Evolutionary conservation across 2,113 vertebrate genomes (phyloP).

Genomic region (Amia ocellicauda): DNA sequence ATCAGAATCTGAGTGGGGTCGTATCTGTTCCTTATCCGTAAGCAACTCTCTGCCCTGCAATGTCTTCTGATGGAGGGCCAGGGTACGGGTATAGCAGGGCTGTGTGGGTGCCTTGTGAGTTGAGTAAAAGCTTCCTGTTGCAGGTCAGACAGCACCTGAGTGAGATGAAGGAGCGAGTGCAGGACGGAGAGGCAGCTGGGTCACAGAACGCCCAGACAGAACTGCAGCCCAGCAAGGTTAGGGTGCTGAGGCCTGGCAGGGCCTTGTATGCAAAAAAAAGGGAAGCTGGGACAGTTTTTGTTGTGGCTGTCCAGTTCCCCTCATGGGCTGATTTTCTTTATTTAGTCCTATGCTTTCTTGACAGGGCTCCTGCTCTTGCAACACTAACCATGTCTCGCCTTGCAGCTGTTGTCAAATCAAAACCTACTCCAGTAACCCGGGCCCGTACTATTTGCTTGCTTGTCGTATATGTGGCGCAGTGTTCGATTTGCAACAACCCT

Average conservation of each 20-base stretch:
- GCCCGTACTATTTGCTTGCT: too few relatives aligned
- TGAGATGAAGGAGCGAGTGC: slow-evolving; percentile 65
- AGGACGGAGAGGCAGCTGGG: slow-evolving; percentile 54
- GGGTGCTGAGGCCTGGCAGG: slow-evolving; percentile 52
- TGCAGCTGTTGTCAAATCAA: neutral
- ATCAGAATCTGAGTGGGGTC: too few relatives aligned
- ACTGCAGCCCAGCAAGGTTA: slow-evolving; percentile 61
- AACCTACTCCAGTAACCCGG: neutral
- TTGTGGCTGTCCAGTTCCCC: slow-evolving; percentile 6
- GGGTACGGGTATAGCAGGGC: too few relatives aligned
- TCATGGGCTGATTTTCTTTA: too few relatives aligned
- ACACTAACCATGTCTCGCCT: slow-evolving; percentile 33
- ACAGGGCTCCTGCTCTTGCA: slow-evolving; percentile 42
- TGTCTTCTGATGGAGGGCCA: too few relatives aligned
- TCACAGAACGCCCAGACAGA: slow-evolving; percentile 57
- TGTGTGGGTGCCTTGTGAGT: neutral
- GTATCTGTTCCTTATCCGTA: too few relatives aligned
- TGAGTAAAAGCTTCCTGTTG: slow-evolving; percentile 56
- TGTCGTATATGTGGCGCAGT: too few relatives aligned
- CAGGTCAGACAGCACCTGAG: slow-evolving; percentile 83
- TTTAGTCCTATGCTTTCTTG: too few relatives aligned
- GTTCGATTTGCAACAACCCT: neutral
- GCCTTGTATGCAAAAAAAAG: slow-evolving; percentile 46
- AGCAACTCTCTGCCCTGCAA: too few relatives aligned
- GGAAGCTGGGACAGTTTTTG: neutral